Base-by-base conservation (phyloP, 1,140 invertebrate species). In the Zaprionus tsacasi region DNA sequence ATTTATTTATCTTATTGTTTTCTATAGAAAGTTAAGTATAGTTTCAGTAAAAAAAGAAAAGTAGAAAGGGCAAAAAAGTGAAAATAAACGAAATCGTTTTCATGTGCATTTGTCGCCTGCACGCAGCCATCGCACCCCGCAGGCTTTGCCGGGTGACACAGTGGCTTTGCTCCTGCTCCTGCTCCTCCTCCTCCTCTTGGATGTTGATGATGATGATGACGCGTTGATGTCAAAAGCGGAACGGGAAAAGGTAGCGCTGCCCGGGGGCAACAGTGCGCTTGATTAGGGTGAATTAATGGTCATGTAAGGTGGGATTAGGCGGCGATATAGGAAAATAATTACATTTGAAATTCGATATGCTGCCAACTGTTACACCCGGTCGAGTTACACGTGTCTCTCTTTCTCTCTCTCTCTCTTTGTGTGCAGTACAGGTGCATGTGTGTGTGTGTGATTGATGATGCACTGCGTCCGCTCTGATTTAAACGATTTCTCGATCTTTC, bases 201-300 rank as follows among this genome's bases (percentile, higher is more conserved):
- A 57, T 65, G 72, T 50, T 70, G 75, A 45, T 66, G 66, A 54
- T 71, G 64, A 73, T 81, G 78, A 77, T 81, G 72, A 78, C 58
- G 80, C 78, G 72, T 78, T 81, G 86, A 81, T 78, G 79, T 80
- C 76, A 73, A 77, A 80, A 70, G 77, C 70, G 83, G 8, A 61
- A 57, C 11, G 25, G 63, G 76, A 78, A 85, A 33, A 50, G 36
- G 56, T 8, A 45, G 6, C 11, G 45, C 2, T 6, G 21, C 33
- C 68, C 68, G 74, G 12, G 65, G 57, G 58, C 15, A 43, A 13
- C 11, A 38, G 8, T 33, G 70, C 71, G 72, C 78, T 90, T 92
- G 91, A 92, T 92, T 92, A 91, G 91, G 91, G 87, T 92, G 91
- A 87, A 92, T 92, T 92, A 92, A 92, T 92, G 91, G 91, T 92